phyloP scores from a whole-genome alignment of 2,888 invertebrate genomes.

The Proisotoma minuta region DNA sequence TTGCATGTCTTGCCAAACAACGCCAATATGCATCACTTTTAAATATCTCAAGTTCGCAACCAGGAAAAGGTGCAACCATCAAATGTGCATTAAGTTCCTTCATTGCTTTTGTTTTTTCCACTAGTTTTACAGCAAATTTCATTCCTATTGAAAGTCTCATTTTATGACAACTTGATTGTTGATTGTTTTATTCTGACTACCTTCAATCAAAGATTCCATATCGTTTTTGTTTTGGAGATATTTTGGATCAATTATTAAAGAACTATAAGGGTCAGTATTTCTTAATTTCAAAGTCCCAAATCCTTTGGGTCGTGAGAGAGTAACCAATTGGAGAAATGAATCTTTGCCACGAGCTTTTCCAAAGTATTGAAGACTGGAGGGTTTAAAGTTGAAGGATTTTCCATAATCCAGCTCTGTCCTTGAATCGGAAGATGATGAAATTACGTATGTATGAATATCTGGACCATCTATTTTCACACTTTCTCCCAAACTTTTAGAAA shows the following conservation, averaged over 20 bases:
- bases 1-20: conserved; percentile 18
- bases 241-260: conserved; percentile 25
- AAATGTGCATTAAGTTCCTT: conserved; percentile 16
- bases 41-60: conserved; percentile 20
- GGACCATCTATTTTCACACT: not conserved
- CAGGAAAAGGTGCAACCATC: conserved; percentile 10
- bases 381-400: conserved; percentile 22
- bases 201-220: conserved; percentile 21
- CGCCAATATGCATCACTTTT: conserved; percentile 23
- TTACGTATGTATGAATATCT: conserved; percentile 25
- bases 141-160: too few species aligned
- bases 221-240: conserved; percentile 22
- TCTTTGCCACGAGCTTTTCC: conserved; percentile 15
- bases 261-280: conserved; percentile 20
- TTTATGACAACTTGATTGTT: too few species aligned
- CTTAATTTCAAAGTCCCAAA: conserved; percentile 17
- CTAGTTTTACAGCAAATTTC: conserved; percentile 25
- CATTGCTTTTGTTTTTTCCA: conserved; percentile 20
- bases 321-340: conserved; percentile 26
- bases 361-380: conserved; percentile 12
- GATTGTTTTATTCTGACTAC: too few species aligned
- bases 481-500: conserved; percentile 1
- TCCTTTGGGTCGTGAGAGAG: conserved; percentile 11
- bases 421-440: conserved; percentile 18
- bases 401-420: conserved; percentile 15